These are phyloP conservation scores for Chymomyza amoena DNA, from an alignment of 2,888 invertebrate genomes.

Conservation along the genomic window DNA sequence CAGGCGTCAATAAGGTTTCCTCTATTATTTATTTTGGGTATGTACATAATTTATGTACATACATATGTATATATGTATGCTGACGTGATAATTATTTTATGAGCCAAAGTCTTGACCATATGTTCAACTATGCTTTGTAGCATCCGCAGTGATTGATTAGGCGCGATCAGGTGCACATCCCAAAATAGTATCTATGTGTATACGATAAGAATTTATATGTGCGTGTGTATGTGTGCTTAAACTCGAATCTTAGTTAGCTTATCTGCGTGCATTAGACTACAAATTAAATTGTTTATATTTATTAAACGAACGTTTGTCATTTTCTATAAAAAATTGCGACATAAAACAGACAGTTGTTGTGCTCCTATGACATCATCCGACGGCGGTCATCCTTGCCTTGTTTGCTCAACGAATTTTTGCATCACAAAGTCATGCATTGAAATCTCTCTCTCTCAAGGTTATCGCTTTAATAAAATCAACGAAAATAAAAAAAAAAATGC, in stretches of 20 bases:
- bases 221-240: neutral
- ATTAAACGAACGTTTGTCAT: neutral
- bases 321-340: neutral
- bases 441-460: constrained; percentile 71
- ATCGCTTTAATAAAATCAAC: constrained; percentile 49
- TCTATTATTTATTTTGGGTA: constrained; percentile 55
- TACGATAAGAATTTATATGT: neutral
- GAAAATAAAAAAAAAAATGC: constrained; percentile 21
- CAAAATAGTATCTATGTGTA: neutral
- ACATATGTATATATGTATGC: constrained; percentile 17
- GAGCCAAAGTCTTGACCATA: constrained; percentile 55
- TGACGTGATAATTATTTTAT: constrained; percentile 57
- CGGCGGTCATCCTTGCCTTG: constrained; percentile 52
- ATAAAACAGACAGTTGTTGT: neutral
- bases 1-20: constrained; percentile 61
- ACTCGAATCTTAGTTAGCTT: neutral
- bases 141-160: neutral
- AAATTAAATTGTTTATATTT: neutral
- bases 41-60: constrained; percentile 9
- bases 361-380: constrained; percentile 44
- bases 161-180: neutral
- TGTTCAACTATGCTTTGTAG: constrained; percentile 26
- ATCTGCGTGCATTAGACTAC: neutral
- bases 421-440: constrained; percentile 54
- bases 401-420: constrained; percentile 49